Evolutionary conservation across 2,797 vertebrate species (phyloP), one percentile per base, ranked within the genome.

Genomic region (Hipposideros larvatus): DNA sequence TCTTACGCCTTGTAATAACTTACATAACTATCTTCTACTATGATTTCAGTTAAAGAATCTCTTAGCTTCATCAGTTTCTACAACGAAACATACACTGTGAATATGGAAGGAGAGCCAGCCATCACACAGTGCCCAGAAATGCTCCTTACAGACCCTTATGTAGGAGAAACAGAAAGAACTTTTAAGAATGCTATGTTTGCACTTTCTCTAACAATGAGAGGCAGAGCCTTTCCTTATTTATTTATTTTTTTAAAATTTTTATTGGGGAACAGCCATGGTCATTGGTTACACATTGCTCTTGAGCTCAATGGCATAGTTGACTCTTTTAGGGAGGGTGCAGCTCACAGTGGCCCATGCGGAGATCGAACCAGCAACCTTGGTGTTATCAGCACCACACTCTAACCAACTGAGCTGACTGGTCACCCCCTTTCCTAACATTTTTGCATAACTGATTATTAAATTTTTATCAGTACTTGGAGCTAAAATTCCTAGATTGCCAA

Each of bases 401-500:
- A 43, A 43, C 43, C 43, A 43, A 43, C 43, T 43, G 43, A 43
- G 43, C 43, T 43, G 9, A 43, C 43, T 43, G 43, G 43, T 43
- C 43, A 43, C 43, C 43, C 43, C 14, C 34, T 74, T 74, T 28
- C 21, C 18, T 73, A 77, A 78, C 19, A 68, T 73, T 71, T 95
- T 85, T 37, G 4, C 16, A 82, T 4, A 93, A 70, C 53, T 34
- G 41, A 2, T 71, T 83, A 79, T 55, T 89, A 90, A 68, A 71
- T 55, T 94, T 93, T 78, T 83, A 83, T 68, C 61, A 53, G 53
- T 88, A 84, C 57, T 34, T 78, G 34, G 31, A 94, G 92, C 46
- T 89, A 87, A 96, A 95, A 80, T 89, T 68, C 37, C 24, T 63
- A 86, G 53, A 92, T 88, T 74, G 5, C 31, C 51, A 90, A 75